These are phyloP conservation scores for Brienomyrus brachyistius DNA, from an alignment of 2,113 vertebrate genomes.

Conservation along the genomic window DNA sequence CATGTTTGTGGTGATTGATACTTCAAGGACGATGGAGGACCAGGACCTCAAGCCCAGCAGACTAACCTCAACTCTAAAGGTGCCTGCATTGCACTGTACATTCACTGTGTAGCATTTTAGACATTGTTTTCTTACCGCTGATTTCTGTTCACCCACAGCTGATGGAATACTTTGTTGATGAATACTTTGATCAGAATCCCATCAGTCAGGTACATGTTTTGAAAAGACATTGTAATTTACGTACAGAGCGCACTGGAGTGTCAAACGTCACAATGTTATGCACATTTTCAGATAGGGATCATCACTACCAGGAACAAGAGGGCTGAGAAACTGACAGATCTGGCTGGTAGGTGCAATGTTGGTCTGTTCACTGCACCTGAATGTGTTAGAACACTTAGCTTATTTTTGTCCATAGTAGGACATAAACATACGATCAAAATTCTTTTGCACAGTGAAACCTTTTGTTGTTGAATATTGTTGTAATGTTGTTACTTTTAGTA, in stretches of 20 bases:
- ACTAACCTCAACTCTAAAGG: constrained; percentile 82
- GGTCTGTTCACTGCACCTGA: background rate
- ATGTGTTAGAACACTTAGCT: background rate
- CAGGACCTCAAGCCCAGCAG: constrained; percentile 92
- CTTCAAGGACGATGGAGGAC: constrained; percentile 93
- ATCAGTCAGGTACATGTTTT: constrained; percentile 84
- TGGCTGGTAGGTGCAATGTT: constrained; percentile 71
- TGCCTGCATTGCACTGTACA: background rate
- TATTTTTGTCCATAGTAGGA: background rate
- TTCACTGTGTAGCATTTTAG: background rate
- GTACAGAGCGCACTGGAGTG: background rate
- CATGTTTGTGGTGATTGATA: constrained; percentile 84
- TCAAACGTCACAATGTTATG: background rate
- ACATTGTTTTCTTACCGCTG: background rate
- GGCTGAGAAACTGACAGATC: constrained; percentile 92
- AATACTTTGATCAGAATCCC: constrained; percentile 98
- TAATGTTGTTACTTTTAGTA: background rate
- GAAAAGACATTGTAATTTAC: background rate
- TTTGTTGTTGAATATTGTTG: background rate
- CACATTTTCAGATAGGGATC: constrained; percentile 73
- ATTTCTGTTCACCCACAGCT: constrained; percentile 57
- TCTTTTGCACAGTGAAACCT: background rate
- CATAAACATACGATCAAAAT: background rate
- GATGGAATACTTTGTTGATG: constrained; percentile 86
- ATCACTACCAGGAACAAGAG: constrained; percentile 91